Evolutionary conservation across 2,113 vertebrate species (phyloP).

Genomic region (Ellobius talpinus): DNA sequence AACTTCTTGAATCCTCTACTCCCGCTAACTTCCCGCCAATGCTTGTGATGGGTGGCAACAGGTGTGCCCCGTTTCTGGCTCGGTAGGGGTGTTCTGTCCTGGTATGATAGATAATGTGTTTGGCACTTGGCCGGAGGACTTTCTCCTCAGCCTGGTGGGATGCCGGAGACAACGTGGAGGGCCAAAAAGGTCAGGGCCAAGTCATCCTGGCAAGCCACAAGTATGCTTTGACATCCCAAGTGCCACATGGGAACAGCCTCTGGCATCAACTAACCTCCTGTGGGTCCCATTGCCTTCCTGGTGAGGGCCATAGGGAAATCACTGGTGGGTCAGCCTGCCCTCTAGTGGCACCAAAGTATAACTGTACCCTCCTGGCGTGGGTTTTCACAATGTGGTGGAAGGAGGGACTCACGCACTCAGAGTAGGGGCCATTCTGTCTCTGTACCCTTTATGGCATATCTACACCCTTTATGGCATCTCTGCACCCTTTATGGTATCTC

Average conservation of each 20-base stretch:
- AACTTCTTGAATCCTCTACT: not conserved
- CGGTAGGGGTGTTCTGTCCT: not conserved
- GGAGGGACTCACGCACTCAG: not conserved
- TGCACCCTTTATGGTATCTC: not conserved
- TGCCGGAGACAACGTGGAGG: not conserved
- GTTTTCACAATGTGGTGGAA: not conserved
- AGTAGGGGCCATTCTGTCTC: not conserved
- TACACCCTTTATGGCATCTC: not conserved
- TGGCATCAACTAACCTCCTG: not conserved
- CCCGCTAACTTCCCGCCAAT: not conserved
- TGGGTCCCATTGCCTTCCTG: not conserved
- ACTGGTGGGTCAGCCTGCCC: conserved; percentile 67
- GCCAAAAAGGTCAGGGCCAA: conserved; percentile 7
- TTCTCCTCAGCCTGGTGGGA: conserved; percentile 12
- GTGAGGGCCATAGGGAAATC: not conserved
- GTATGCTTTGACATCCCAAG: not conserved
- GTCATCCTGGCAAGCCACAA: not conserved
- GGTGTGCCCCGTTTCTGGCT: not conserved
- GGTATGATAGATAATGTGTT: not conserved
- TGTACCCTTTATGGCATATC: not conserved
- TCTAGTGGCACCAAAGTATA: not conserved
- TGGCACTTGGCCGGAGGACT: conserved; percentile 50
- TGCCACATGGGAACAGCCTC: not conserved
- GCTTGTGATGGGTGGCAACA: not conserved
- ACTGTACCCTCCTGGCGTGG: not conserved